Conservation (phyloP, 1,140 invertebrate genomes). For the Drosophila asahinai region DNA sequence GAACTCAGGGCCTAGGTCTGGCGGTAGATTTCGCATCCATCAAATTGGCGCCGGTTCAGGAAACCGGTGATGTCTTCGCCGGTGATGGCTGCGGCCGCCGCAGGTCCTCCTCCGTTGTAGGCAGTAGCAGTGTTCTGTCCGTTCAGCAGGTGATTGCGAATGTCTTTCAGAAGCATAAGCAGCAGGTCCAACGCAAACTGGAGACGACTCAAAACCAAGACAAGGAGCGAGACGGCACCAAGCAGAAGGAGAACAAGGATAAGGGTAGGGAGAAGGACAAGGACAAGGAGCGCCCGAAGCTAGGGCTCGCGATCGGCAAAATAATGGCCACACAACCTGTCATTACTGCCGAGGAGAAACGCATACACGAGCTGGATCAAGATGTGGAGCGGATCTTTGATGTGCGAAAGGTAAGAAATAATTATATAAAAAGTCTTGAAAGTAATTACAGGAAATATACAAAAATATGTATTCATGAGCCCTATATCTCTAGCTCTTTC, state of each 20-base stretch:
- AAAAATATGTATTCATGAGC: no score
- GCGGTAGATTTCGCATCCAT: neutral
- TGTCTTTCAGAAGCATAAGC: constrained; percentile 6
- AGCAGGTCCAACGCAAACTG: neutral
- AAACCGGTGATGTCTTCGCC: constrained; percentile 3
- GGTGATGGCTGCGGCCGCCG: neutral
- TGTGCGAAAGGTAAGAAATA: constrained; percentile 55
- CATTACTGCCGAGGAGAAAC: constrained; percentile 48
- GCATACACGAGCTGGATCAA: constrained; percentile 66
- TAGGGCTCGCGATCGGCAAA: constrained; percentile 1
- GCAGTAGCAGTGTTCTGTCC: neutral
- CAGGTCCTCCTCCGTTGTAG: constrained; percentile 5
- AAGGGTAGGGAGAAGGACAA: neutral
- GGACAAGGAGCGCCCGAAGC: neutral
- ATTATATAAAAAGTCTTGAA: neutral
- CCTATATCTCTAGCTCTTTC: no score
- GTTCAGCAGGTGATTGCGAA: constrained; percentile 9
- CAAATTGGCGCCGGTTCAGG: constrained; percentile 21
- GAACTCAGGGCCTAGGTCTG: neutral
- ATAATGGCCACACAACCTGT: constrained; percentile 40
- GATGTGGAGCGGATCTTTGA: constrained; percentile 63
- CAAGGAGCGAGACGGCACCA: neutral
- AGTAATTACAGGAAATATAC: neutral
- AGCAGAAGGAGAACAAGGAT: neutral
- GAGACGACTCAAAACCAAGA: neutral